Conservation (phyloP, 2,797 vertebrate species). For the Hypotaenidia philippensis region DNA sequence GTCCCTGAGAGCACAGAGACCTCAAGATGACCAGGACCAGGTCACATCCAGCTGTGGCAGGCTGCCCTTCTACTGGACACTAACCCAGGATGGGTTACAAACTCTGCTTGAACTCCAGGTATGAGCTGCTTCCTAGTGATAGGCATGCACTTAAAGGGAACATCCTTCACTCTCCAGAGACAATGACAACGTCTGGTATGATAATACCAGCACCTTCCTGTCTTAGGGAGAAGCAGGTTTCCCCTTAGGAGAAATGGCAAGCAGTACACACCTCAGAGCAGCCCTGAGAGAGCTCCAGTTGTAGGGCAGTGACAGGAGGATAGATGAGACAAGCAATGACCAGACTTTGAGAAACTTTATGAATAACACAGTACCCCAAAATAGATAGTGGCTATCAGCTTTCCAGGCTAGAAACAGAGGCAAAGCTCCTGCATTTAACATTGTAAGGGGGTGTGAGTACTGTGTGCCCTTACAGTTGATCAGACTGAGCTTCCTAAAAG, state of each 20-base stretch:
- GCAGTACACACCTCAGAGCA: neutral
- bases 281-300: neutral
- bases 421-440: neutral
- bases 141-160: neutral
- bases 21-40: neutral
- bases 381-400: neutral
- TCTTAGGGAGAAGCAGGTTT: neutral
- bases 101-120: neutral
- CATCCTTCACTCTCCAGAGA: neutral
- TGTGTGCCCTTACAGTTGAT: accelerated
- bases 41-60: neutral
- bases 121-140: neutral
- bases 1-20: neutral
- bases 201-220: neutral
- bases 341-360: neutral
- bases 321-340: neutral
- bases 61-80: neutral
- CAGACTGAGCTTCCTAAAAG: neutral
- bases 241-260: neutral
- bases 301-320: neutral
- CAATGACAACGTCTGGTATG: neutral
- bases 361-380: neutral
- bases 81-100: neutral
- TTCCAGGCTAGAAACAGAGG: neutral
- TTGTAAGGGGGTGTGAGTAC: neutral